Percentiles rank a stretch among this genome's conserved stretches.
Evolutionary conservation across 2,113 vertebrate genomes (phyloP).

Genomic region (Carassius carassius): DNA sequence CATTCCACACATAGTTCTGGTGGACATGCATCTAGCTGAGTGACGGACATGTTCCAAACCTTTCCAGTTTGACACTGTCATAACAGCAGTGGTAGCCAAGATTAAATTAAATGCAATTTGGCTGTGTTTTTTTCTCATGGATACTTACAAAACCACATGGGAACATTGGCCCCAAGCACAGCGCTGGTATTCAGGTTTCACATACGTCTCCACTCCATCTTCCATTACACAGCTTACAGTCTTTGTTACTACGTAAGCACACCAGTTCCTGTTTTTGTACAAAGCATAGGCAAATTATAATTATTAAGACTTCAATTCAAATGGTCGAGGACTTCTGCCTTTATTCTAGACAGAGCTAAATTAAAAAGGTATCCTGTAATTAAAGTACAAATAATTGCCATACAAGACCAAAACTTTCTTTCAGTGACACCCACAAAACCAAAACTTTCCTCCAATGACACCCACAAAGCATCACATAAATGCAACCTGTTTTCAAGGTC

Average conservation of each 20-base stretch:
- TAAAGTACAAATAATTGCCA: conserved; percentile 2
- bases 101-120: background rate
- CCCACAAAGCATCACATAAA: background rate
- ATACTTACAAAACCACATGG: conserved; percentile 84
- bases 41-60: background rate
- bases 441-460: background rate
- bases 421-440: background rate
- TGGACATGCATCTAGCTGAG: background rate
- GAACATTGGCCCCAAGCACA: conserved; percentile 92
- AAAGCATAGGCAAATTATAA: background rate
- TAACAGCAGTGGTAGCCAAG: background rate
- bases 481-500: background rate
- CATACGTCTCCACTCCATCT: conserved; percentile 90
- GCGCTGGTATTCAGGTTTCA: conserved; percentile 92
- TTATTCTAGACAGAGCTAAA: background rate
- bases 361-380: background rate
- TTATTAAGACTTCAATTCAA: background rate
- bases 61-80: background rate
- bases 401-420: background rate
- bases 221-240: conserved; percentile 94
- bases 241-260: conserved; percentile 90
- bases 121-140: background rate
- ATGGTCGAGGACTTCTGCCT: background rate
- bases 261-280: conserved; percentile 85
- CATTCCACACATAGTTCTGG: conserved; percentile 15